Percentiles rank a stretch among this genome's conserved stretches.
phyloP scores from a whole-genome alignment of 2,888 invertebrate species.

The Cerastoderma edule region DNA sequence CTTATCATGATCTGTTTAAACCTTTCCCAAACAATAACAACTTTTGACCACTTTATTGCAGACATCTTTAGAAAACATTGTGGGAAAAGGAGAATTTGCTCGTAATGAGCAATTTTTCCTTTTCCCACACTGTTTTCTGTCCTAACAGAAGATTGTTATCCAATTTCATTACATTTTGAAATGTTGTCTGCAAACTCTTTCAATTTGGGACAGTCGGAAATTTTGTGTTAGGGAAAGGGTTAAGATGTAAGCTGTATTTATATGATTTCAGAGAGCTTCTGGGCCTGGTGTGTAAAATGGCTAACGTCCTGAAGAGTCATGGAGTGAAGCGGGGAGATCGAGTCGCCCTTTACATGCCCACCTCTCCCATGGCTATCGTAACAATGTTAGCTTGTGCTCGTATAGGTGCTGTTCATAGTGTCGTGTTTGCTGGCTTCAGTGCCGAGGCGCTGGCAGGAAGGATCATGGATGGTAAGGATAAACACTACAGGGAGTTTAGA shows the following conservation, averaged over 20 bases:
- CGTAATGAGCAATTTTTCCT: too few species aligned
- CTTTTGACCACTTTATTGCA: too few species aligned
- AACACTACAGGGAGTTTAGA: too few species aligned
- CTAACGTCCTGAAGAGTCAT: constrained; percentile 81
- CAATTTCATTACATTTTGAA: too few species aligned
- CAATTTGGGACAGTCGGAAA: neutral
- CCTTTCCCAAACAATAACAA: too few species aligned
- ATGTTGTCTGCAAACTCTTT: too few species aligned
- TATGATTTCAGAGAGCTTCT: constrained; percentile 80
- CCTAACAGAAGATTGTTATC: too few species aligned
- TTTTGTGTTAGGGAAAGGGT: neutral
- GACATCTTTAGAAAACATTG: too few species aligned
- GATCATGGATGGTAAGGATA: constrained; percentile 84
- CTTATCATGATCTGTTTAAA: too few species aligned
- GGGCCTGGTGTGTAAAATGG: constrained; percentile 82
- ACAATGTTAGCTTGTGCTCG: constrained; percentile 85
- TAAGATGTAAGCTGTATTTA: neutral
- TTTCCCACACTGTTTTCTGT: too few species aligned
- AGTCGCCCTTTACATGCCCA: constrained; percentile 85
- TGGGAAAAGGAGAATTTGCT: too few species aligned
- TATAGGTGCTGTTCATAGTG: constrained; percentile 85
- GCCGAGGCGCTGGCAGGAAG: constrained; percentile 84
- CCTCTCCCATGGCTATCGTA: constrained; percentile 84
- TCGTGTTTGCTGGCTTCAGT: constrained; percentile 86
- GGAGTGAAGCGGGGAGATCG: constrained; percentile 84